Base-by-base conservation (phyloP, 2,797 vertebrate species). In the Schizopygopsis pylzovi region DNA sequence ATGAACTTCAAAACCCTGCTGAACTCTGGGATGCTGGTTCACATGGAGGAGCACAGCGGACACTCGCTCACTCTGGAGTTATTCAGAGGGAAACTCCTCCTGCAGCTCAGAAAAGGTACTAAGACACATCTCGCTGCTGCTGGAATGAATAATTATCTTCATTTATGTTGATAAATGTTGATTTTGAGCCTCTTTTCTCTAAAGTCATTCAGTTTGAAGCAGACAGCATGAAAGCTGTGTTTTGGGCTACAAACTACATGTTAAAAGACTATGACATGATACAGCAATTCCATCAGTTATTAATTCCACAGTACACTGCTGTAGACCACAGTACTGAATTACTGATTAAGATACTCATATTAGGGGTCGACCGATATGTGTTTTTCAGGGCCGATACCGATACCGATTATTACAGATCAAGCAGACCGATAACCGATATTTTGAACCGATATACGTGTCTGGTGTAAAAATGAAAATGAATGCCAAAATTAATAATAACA, bases 1-100 rank as follows among this genome's bases (percentile, higher is more conserved):
- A 93, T 98, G 92, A 97, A 96, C 88, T 99, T 99, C 92, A 98
- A 97, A 94, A 95, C 96, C 82, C 92, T 96, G 91, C 94, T 93
- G 93, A 97, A 96, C 90, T 96, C 96, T 70, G 98, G 98, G 86
- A 92, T 95, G 82, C 91, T 99, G 47, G 93, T 98, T 39, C 95
- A 97, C 15, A 93, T 95, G 68, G 92, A 95, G 90, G 96, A 96
- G 83, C 92, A 89, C 54, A 94, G 92, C 54, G 96, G 96, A 86
- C 95, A 95, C 91, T 92, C 95, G 70, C 92, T 98, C 79, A 96
- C 92, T 2, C 83, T 99, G 91, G 95, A 97, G 90, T 89, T 99
- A 82, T 89, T 95, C 90, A 94, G 95, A 92, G 98, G 97, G 88
- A 97, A 95, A 85, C 94, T 99, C 22, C 94, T 94, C 45, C 92